phyloP scores from a whole-genome alignment of 2,888 invertebrate genomes.

The Dendrolimus pini region DNA sequence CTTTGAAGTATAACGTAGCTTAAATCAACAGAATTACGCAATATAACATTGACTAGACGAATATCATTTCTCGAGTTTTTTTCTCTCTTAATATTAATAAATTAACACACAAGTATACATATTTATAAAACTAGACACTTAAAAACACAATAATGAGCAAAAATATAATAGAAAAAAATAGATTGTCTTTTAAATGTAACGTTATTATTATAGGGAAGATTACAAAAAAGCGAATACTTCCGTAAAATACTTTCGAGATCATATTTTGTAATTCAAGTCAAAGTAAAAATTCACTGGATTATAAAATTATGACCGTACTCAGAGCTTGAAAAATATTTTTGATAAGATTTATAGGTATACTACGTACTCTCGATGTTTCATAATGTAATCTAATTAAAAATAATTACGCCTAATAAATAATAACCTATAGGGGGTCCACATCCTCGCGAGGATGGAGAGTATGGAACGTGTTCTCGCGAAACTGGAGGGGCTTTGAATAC shows the following conservation, averaged over 20 bases:
- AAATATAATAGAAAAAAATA: conserved; percentile 6
- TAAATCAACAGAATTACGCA: too few species aligned
- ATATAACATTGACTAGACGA: neutral
- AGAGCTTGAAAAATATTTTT: neutral
- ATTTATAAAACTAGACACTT: neutral
- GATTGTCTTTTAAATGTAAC: conserved; percentile 16
- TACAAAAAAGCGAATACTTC: conserved; percentile 18
- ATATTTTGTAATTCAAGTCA: neutral
- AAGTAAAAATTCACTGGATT: neutral
- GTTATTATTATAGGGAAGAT: conserved; percentile 6
- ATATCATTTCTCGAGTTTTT: neutral
- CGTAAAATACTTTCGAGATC: conserved; percentile 9
- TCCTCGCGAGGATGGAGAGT: too few species aligned
- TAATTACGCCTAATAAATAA: too few species aligned
- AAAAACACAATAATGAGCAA: conserved; percentile 14
- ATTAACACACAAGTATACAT: neutral
- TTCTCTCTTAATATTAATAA: neutral
- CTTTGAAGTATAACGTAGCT: too few species aligned
- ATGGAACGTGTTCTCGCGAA: too few species aligned
- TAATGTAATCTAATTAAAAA: too few species aligned
- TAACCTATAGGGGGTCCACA: too few species aligned
- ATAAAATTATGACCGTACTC: conserved; percentile 3
- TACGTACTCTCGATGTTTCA: too few species aligned
- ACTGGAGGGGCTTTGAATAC: too few species aligned
- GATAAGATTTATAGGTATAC: too few species aligned